These are phyloP conservation scores for Periplaneta americana DNA, from an alignment of 1,140 invertebrate genomes.

Conservation along the genomic window DNA sequence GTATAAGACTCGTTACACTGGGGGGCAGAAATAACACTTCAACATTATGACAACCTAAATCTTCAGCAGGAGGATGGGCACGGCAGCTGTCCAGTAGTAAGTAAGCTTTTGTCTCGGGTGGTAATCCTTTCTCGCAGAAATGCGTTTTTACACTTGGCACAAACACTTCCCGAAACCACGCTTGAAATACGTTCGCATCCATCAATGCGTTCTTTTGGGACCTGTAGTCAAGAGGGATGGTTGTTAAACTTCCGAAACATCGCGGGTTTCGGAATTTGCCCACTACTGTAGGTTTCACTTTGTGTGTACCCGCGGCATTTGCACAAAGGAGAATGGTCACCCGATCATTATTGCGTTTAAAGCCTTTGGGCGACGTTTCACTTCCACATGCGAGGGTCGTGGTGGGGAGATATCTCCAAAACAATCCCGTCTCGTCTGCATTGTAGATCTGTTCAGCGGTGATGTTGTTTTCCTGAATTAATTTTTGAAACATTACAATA, in stretches of 20 bases:
- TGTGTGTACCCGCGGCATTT: not conserved
- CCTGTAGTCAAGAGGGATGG: not conserved
- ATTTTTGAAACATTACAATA: not conserved
- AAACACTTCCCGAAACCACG: not conserved
- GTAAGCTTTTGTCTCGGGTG: not conserved
- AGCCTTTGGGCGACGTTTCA: not conserved
- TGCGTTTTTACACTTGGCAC: not conserved
- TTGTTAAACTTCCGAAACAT: not conserved
- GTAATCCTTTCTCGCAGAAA: not conserved
- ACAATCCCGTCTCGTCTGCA: not conserved
- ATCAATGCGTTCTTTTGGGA: not conserved
- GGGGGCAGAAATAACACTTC: not conserved
- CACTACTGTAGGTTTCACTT: not conserved
- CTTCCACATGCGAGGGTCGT: not conserved
- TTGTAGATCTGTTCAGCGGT: not conserved
- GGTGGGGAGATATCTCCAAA: not conserved
- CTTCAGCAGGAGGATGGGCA: not conserved
- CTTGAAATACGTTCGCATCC: not conserved
- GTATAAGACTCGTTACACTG: not conserved
- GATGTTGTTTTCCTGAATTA: not conserved
- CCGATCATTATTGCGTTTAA: not conserved
- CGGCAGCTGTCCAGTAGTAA: not conserved
- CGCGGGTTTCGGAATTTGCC: not conserved
- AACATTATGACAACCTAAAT: not conserved
- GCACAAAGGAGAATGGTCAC: not conserved